Evolutionary conservation across 2,888 invertebrate genomes (phyloP).

Genomic region (Oligia strigilis): DNA sequence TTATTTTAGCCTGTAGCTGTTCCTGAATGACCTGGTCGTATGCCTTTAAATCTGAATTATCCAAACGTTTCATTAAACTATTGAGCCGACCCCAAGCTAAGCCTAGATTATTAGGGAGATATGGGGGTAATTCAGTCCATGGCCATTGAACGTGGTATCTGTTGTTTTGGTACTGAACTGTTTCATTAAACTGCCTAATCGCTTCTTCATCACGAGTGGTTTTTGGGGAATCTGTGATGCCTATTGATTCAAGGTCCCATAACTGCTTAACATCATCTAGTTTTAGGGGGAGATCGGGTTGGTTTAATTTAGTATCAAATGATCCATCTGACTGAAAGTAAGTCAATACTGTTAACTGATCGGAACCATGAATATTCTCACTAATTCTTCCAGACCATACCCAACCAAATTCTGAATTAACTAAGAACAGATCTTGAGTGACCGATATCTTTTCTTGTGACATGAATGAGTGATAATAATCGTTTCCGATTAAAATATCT

Average conservation of each 20-base stretch:
- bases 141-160: too few species aligned
- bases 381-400: slow-evolving; percentile 11
- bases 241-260: slow-evolving; percentile 23
- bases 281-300: slow-evolving; percentile 13
- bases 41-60: too few species aligned
- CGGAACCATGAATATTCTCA: background rate
- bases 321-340: too few species aligned
- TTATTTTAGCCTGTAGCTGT: too few species aligned
- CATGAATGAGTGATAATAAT: slow-evolving; percentile 14
- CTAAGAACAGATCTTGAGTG: background rate
- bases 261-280: slow-evolving; percentile 12
- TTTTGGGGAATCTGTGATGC: slow-evolving; percentile 14
- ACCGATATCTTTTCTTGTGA: background rate
- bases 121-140: too few species aligned
- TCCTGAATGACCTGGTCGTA: too few species aligned
- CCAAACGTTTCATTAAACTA: too few species aligned
- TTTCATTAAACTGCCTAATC: slow-evolving; percentile 9
- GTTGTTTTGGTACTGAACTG: too few species aligned
- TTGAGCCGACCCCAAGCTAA: too few species aligned
- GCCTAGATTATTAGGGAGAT: too few species aligned
- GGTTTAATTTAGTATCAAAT: background rate
- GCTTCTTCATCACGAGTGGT: slow-evolving; percentile 21
- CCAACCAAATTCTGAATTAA: slow-evolving; percentile 15
- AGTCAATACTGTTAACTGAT: too few species aligned
- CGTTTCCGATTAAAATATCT: slow-evolving; percentile 8